These are phyloP conservation scores for Saturnia japonica DNA, from an alignment of 2,888 invertebrate genomes.

Conservation along the genomic window DNA sequence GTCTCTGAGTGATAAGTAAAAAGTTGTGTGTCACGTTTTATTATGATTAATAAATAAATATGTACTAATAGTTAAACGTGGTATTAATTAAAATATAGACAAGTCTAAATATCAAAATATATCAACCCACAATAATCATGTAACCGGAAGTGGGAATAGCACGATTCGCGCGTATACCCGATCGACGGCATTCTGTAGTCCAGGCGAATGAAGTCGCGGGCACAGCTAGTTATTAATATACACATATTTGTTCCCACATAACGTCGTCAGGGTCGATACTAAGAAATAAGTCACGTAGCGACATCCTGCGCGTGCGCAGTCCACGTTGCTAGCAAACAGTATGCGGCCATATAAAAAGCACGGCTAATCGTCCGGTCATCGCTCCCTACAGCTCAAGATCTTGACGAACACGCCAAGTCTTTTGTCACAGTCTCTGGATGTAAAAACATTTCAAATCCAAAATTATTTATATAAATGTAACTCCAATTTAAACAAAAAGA, in stretches of 20 bases:
- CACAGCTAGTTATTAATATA: neutral
- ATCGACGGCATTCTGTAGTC: no score
- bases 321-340: constrained; percentile 22
- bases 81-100: no score
- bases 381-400: constrained; percentile 52
- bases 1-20: no score
- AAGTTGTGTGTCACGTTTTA: no score
- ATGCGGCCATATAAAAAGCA: constrained; percentile 58
- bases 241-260: neutral
- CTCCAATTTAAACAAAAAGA: neutral
- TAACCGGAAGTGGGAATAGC: no score
- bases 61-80: no score
- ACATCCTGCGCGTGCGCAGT: constrained; percentile 61
- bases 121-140: no score
- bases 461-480: neutral
- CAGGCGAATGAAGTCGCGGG: no score
- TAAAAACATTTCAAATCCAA: neutral
- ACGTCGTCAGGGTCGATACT: constrained; percentile 30
- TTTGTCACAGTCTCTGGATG: constrained; percentile 7
- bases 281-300: constrained; percentile 70
- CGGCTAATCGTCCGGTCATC: constrained; percentile 72
- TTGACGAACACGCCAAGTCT: neutral
- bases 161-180: no score
- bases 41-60: no score
- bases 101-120: no score